phyloP scores from a whole-genome alignment of 2,113 vertebrate genomes.

The Felis catus region F.catus_Fca126_mat1.0 CM031428.1:62630501-62631000 shows the following conservation, averaged over 20 bases:
- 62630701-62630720: background rate
- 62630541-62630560: no score
- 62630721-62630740: background rate
- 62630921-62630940: background rate
- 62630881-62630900: no score
- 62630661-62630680: background rate
- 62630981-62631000: fast-evolving
- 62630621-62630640: background rate
- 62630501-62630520: no score
- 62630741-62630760: background rate
- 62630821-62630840: background rate
- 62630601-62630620: background rate
- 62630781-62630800: background rate
- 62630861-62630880: background rate
- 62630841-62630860: background rate
- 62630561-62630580: no score
- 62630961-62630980: no score
- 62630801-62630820: background rate
- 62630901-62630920: no score
- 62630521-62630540: no score
- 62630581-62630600: no score
- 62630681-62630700: background rate
- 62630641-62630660: background rate
- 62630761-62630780: background rate
- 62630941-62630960: background rate